These are phyloP conservation scores for Enteromius anoplus DNA, from an alignment of 2,797 vertebrate genomes.

Conservation along the genomic window DNA sequence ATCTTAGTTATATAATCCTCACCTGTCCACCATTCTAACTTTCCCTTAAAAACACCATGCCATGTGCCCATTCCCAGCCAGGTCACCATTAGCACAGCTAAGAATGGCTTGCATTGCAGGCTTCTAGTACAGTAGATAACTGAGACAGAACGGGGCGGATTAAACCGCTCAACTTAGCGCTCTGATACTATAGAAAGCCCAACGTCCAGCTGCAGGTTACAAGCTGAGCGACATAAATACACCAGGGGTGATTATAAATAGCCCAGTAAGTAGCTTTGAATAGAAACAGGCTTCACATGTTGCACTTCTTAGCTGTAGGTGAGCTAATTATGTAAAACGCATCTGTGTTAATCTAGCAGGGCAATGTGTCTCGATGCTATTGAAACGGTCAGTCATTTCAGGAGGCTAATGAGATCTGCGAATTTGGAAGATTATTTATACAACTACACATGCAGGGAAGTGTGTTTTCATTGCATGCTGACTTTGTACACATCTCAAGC, in stretches of 20 bases:
- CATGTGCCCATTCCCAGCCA: neutral
- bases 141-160: slow-evolving; percentile 7
- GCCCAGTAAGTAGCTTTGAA: slow-evolving; percentile 53
- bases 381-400: slow-evolving; percentile 18
- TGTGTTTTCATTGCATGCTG: neutral
- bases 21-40: neutral
- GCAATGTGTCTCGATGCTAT: slow-evolving; percentile 12
- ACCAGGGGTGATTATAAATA: slow-evolving; percentile 51
- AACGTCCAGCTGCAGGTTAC: slow-evolving; percentile 54
- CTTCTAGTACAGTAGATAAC: slow-evolving; percentile 25
- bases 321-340: slow-evolving; percentile 56
- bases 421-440: slow-evolving; percentile 30
- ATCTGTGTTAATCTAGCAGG: slow-evolving; percentile 31
- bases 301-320: slow-evolving; percentile 41
- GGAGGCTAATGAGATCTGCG: slow-evolving; percentile 36
- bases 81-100: neutral
- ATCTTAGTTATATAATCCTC: slow-evolving; percentile 33
- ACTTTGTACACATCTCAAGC: neutral
- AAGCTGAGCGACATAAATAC: slow-evolving; percentile 37
- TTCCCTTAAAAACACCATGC: neutral
- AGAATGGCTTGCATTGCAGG: neutral
- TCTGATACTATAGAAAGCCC: slow-evolving; percentile 43
- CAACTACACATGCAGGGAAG: slow-evolving; percentile 18
- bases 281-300: slow-evolving; percentile 56
- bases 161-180: slow-evolving; percentile 51